phyloP scores from a whole-genome alignment of 2,113 vertebrate species.

The Equus przewalskii region DNA sequence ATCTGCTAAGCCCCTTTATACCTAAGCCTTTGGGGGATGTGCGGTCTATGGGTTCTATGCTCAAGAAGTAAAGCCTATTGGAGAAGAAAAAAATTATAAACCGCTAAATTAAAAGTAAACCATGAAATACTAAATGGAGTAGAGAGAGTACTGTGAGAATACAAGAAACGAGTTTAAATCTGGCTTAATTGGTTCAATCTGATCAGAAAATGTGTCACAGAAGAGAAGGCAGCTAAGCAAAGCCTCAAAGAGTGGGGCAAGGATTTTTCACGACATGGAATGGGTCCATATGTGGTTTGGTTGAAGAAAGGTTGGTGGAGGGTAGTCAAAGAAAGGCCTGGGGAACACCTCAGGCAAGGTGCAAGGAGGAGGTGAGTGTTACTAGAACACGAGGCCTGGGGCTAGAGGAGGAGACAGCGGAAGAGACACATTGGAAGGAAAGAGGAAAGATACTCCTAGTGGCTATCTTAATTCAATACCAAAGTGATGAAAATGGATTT shows the following conservation, averaged over 20 bases:
- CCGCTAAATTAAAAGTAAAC: background rate
- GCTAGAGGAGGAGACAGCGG: background rate
- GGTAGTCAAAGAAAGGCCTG: background rate
- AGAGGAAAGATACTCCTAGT: background rate
- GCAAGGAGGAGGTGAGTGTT: background rate
- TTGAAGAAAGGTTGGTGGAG: background rate
- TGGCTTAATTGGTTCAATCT: background rate
- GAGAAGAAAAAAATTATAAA: background rate
- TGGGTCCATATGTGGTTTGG: background rate
- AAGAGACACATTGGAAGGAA: background rate
- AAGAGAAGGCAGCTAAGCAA: background rate
- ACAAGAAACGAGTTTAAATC: conserved; percentile 2
- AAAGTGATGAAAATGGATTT: background rate
- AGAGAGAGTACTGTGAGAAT: background rate
- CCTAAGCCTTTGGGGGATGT: background rate
- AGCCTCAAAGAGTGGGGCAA: background rate
- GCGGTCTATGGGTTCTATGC: background rate
- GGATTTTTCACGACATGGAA: background rate
- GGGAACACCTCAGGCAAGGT: background rate
- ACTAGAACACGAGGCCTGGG: background rate
- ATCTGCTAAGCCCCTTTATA: background rate
- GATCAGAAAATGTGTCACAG: background rate
- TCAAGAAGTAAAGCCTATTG: background rate
- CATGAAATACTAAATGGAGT: background rate
- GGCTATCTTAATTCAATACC: background rate